These are phyloP conservation scores for Tympanoctomys barrerae DNA, from an alignment of 2,797 vertebrate species.

Conservation along the genomic window DNA sequence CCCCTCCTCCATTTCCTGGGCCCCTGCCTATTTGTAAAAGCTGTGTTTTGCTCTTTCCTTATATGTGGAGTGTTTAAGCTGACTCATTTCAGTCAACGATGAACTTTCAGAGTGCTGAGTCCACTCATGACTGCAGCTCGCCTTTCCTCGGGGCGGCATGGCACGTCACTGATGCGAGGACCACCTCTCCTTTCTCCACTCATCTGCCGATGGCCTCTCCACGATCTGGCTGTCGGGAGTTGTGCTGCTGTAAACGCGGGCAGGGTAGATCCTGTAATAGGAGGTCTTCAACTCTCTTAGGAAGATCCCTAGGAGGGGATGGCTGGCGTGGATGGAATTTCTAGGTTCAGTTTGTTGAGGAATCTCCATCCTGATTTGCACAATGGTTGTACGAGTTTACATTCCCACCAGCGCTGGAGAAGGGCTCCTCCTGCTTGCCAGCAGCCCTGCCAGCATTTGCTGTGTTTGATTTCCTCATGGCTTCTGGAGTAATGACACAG, in stretches of 20 bases:
- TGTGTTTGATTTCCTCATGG: not conserved
- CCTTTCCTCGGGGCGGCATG: not conserved
- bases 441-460: not conserved
- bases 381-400: not conserved
- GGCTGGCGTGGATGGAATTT: not conserved
- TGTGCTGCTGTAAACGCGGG: not conserved
- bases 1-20: not conserved
- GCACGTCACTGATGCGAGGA: not conserved
- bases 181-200: not conserved
- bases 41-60: not conserved
- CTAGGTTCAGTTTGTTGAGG: not conserved
- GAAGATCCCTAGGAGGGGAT: not conserved
- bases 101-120: not conserved
- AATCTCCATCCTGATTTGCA: not conserved
- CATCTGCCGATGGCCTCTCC: not conserved
- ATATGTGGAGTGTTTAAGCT: not conserved
- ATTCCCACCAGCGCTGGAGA: not conserved
- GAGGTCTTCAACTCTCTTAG: not conserved
- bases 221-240: too few relatives aligned
- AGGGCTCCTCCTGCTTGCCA: not conserved
- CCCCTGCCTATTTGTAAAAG: not conserved
- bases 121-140: not conserved
- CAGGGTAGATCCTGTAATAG: rapidly evolving
- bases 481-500: not conserved
- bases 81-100: not conserved